A percentile compares a stretch with the other conserved stretches of the same genome.
Conservation (phyloP, 1,140 invertebrate genomes). For the Schlechtendalia chinensis region DNA sequence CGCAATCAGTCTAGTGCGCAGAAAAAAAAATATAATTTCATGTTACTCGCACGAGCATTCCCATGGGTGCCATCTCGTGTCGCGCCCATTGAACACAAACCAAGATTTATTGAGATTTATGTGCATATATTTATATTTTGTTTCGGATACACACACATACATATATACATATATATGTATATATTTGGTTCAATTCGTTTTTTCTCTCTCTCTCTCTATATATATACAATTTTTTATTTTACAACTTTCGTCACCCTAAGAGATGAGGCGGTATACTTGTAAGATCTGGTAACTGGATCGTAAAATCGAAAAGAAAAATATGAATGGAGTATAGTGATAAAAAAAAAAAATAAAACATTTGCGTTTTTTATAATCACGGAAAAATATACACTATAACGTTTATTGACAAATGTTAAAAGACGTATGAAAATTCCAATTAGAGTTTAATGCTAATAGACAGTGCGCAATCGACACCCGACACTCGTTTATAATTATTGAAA, state of each 20-base stretch:
- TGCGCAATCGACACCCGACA: too few relatives aligned
- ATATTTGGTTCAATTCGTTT: background rate
- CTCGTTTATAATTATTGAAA: too few relatives aligned
- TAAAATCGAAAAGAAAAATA: slow-evolving; percentile 6
- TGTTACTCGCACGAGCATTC: background rate
- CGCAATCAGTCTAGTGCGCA: background rate
- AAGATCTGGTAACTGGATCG: slow-evolving; percentile 25
- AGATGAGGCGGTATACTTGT: slow-evolving; percentile 19
- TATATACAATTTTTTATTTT: background rate
- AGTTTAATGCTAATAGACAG: too few relatives aligned
- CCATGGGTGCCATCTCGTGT: slow-evolving; percentile 31
- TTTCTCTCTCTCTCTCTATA: background rate
- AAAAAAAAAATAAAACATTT: background rate
- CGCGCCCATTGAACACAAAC: slow-evolving; percentile 11
- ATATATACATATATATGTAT: background rate
- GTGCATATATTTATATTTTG: slow-evolving; percentile 25
- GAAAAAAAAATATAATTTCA: slow-evolving; percentile 19
- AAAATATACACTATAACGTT: too few relatives aligned
- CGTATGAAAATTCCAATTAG: too few relatives aligned
- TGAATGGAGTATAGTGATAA: background rate
- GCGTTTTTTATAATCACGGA: too few relatives aligned
- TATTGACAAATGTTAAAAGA: too few relatives aligned
- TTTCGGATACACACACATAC: background rate
- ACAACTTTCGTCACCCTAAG: background rate
- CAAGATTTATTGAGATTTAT: slow-evolving; percentile 43